Evolutionary conservation across 2,797 vertebrate genomes (phyloP), one percentile per base, ranked within the genome.

Genomic region (Fistularia commersonii): DNA sequence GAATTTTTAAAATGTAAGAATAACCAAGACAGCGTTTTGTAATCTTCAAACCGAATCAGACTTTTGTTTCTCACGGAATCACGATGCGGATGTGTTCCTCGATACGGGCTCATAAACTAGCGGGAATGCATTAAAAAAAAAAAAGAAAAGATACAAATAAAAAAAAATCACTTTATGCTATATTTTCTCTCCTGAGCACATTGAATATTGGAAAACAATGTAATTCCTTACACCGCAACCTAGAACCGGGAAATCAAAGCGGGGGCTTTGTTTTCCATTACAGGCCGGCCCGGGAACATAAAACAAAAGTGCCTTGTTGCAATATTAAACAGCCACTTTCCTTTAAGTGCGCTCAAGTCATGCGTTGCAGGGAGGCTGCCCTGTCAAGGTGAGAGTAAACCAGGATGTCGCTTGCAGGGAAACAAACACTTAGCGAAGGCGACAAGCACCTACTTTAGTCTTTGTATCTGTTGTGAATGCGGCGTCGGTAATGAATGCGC

Each of bases 181-280:
- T 3, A 38, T 9, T 9, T 47, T 53, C 38, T 48, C 46, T 45
- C 34, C 42, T 52, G 31, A 38, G 15, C 64, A 57, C 55, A 54
- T 33, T 62, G 42, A 52, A 65, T 64, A 69, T 64, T 15, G 37
- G 46, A 61, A 71, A 80, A 64, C 54, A 73, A n/a, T 12, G 33
- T 12, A 48, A 59, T 37, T 38, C 57, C 47, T 57, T 44, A 45
- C 48, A 71, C 60, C 51, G 48, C 45, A 36, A 44, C 42, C 41
- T 31, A 3, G 41, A 65, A 46, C 64, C 39, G 41, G 41, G 32
- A 34, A 61, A 53, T 69, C 58, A 57, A 34, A 67, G 45, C 3
- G 8, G 61, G 14, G 64, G n/a, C 69, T 66, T 74, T 81, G 74
- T 67, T 77, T 82, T 76, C 71, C 68, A 80, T 81, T 80, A 80